phyloP scores from a whole-genome alignment of 2,888 invertebrate genomes.

The Iselma pallidipennis region DNA sequence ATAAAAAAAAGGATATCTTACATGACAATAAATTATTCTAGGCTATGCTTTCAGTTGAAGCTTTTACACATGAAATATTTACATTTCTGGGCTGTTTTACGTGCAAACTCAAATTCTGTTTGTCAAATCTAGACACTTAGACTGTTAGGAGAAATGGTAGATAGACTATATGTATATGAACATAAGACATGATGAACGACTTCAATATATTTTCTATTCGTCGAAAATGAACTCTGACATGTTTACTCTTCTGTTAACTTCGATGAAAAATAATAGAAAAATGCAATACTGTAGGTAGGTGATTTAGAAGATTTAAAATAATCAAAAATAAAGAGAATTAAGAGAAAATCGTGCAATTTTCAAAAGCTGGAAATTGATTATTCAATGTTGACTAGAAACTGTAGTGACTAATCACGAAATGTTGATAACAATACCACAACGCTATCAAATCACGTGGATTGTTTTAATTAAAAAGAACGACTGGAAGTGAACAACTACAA shows the following conservation, averaged over 20 bases:
- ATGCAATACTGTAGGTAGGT: background rate
- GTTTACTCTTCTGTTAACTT: background rate
- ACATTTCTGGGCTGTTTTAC: slow-evolving; percentile 43
- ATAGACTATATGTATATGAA: slow-evolving; percentile 21
- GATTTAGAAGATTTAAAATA: background rate
- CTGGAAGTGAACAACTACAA: no score
- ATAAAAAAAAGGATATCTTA: slow-evolving; percentile 34
- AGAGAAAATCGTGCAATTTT: background rate
- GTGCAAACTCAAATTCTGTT: slow-evolving; percentile 46
- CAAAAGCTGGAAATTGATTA: background rate
- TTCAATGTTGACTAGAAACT: no score
- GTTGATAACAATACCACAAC: background rate
- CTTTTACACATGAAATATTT: slow-evolving; percentile 45
- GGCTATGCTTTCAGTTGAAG: slow-evolving; percentile 40
- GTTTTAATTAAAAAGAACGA: no score
- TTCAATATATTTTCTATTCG: slow-evolving; percentile 11
- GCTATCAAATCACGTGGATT: no score
- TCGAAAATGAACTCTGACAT: slow-evolving; percentile 9
- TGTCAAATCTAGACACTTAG: slow-evolving; percentile 42
- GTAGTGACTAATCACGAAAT: background rate
- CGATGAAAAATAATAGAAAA: background rate
- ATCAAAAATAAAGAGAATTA: background rate
- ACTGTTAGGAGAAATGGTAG: slow-evolving; percentile 17
- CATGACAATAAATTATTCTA: slow-evolving; percentile 46
- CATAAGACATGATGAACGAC: slow-evolving; percentile 21